Evolutionary conservation across 2,888 invertebrate genomes (phyloP).

Genomic region (Dicyrtomina minuta): DNA sequence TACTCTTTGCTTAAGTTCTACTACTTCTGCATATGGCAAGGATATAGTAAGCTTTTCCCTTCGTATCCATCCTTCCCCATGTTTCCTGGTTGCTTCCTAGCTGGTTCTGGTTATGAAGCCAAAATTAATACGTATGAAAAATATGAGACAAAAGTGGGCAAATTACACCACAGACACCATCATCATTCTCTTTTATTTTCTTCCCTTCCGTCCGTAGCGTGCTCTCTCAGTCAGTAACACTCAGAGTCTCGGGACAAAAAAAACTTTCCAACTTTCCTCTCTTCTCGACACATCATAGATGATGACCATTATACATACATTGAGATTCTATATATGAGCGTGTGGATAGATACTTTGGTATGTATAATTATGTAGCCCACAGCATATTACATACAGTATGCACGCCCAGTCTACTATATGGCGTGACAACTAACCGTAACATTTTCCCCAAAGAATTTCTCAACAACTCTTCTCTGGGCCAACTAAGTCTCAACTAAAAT

Average conservation of each 20-base stretch:
- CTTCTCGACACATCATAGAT: background rate
- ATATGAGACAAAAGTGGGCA: slow-evolving; percentile 8
- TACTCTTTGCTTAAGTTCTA: no score
- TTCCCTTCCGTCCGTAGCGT: slow-evolving; percentile 17
- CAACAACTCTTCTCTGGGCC: no score
- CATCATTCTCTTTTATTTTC: slow-evolving; percentile 25
- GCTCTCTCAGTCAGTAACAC: slow-evolving; percentile 16
- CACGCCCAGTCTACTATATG: background rate
- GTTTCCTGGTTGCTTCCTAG: background rate
- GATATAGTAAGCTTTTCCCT: no score
- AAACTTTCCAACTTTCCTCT: slow-evolving; percentile 23
- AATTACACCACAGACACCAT: slow-evolving; percentile 15
- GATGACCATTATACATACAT: slow-evolving; percentile 12
- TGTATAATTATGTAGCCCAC: no score
- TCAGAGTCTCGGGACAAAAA: no score
- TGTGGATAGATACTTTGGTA: background rate
- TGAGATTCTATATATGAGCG: slow-evolving; percentile 13
- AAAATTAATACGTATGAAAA: slow-evolving; percentile 22
- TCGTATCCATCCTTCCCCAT: background rate
- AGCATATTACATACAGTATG: no score
- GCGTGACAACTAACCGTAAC: slow-evolving; percentile 26
- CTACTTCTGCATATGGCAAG: no score
- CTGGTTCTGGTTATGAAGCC: background rate
- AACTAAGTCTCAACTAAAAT: slow-evolving; percentile 1
- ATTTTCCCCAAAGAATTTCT: slow-evolving; percentile 22